Conservation (phyloP, 2,113 vertebrate genomes). For the Cyanoramphus novaezelandiae region DNA sequence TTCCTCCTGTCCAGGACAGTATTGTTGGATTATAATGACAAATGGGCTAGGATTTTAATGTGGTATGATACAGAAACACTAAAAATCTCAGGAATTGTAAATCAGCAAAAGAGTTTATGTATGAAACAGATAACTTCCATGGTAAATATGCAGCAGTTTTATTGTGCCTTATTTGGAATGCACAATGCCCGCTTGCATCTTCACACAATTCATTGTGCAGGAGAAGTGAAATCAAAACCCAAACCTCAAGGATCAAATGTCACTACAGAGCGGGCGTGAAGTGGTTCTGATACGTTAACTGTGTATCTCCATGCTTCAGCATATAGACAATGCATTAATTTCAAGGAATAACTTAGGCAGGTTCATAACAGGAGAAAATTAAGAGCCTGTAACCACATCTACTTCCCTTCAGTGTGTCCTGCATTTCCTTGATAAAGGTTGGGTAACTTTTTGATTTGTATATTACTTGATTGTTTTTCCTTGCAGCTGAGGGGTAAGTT, state of each 20-base stretch:
- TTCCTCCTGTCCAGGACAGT: not conserved
- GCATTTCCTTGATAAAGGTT: rapidly evolving
- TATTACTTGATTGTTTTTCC: not conserved
- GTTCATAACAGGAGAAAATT: too few species aligned
- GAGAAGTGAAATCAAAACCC: not conserved
- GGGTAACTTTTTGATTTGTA: not conserved
- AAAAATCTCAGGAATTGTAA: not conserved
- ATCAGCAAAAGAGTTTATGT: not conserved
- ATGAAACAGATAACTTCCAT: not conserved
- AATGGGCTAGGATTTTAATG: not conserved
- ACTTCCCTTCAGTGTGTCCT: not conserved
- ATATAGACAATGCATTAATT: not conserved
- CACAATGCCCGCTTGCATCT: not conserved
- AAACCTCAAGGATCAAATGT: not conserved
- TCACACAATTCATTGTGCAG: not conserved
- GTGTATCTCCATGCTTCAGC: not conserved
- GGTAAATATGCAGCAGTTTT: not conserved
- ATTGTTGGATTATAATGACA: not conserved
- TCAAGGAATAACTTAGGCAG: not conserved
- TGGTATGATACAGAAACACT: not conserved
- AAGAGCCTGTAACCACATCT: not conserved
- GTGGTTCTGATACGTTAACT: not conserved
- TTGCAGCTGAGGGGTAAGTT: not conserved
- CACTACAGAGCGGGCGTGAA: not conserved
- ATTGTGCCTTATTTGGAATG: not conserved